Base-by-base conservation (phyloP, 2,113 vertebrate species). In the Noctilio leporinus region DNA sequence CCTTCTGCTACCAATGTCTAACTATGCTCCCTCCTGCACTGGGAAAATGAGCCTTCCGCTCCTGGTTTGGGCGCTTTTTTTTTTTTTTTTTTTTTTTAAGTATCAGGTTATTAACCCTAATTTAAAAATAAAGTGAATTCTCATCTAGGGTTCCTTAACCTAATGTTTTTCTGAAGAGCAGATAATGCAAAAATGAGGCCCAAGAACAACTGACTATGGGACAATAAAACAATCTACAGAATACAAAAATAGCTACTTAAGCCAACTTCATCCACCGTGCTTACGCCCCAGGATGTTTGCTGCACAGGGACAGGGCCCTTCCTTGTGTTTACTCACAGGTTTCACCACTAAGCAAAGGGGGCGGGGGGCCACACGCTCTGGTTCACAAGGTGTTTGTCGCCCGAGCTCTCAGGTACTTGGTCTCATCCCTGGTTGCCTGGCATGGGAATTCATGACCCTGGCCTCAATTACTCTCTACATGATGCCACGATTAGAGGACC, bases 121-220 rank as follows among this genome's bases (percentile, higher is more conserved):
- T 87, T 83, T 47, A 73, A 94, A 93, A 86, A 47, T 8, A 78
- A 40, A 40, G 40, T 86, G 76, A 77, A 67, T 81, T 53, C 92
- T 89, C 15, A 91, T n/a, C 30, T 2, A 47, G 53, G 12, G 47
- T 62, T n/a, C 45, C 16, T 67, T 53, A 33, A 45, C 20, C 40
- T 84, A 73, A 15, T 53, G 45, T 40, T 45, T 19, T 43, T 55
- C 51, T 4, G 9, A 70, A 69, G 16, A 59, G 35, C n/a, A 35
- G 19, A 26, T 51, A 59, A 84, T 33, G 55, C 55, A 62, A 82
- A 19, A 70, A 38, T 30, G 57, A 89, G 17, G 11, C 10, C 67
- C 35, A 76, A 87, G 33, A 57, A 86, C n/a, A 73, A 69, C 1
- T 15, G 78, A 85, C 30, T 10, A 19, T 9, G 20, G 30, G 19